phyloP scores from a whole-genome alignment of 2,888 invertebrate species.

The Brachycybe producta region DNA sequence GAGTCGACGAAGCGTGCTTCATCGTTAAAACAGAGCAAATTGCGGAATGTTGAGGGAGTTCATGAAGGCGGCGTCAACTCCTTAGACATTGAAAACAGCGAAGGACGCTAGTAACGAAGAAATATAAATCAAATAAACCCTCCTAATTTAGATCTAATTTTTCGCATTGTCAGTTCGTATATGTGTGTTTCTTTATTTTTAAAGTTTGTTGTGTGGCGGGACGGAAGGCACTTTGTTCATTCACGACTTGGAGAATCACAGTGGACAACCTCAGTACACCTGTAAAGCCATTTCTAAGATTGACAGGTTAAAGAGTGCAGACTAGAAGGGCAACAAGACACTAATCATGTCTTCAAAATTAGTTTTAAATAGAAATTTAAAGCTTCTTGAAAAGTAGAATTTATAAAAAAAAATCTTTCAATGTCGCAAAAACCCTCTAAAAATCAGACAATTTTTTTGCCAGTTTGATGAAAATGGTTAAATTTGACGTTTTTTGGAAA shows the following conservation, averaged over 20 bases:
- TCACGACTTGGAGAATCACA: constrained; percentile 35
- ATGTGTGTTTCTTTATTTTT: too few relatives aligned
- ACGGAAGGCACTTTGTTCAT: constrained; percentile 37
- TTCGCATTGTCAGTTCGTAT: too few relatives aligned
- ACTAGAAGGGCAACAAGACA: background rate
- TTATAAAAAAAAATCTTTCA: background rate
- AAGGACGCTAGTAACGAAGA: constrained; percentile 31
- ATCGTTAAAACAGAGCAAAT: constrained; percentile 32
- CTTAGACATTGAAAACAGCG: constrained; percentile 34
- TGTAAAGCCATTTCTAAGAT: constrained; percentile 31
- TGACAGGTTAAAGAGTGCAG: constrained; percentile 27
- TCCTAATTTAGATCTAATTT: background rate
- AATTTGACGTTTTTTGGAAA: background rate
- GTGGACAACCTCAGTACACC: constrained; percentile 29
- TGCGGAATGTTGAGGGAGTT: constrained; percentile 30
- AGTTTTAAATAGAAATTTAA: too few relatives aligned
- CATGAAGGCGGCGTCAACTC: constrained; percentile 33
- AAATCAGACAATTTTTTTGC: too few relatives aligned
- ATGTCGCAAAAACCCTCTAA: background rate
- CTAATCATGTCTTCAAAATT: background rate
- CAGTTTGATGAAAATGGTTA: too few relatives aligned
- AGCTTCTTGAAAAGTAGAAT: background rate
- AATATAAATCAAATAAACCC: background rate
- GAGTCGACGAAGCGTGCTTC: constrained; percentile 30
- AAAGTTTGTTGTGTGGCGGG: constrained; percentile 37